Evolutionary conservation across 2,797 vertebrate species (phyloP).

Genomic region (Balearica regulorum): DNA sequence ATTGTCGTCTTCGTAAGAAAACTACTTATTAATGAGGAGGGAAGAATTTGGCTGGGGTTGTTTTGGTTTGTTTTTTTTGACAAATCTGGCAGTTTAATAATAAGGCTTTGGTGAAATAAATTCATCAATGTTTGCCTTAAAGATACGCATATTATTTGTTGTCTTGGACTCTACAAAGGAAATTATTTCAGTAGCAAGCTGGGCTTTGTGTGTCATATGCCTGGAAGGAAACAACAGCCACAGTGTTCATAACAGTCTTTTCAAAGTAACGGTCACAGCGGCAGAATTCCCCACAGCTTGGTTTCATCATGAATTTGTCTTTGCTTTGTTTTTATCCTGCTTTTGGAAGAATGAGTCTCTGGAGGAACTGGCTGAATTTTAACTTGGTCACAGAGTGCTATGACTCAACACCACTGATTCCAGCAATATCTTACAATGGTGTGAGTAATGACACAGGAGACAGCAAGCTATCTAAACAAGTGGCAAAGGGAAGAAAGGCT

Average conservation of each 20-base stretch:
- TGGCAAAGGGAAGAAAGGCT: background rate
- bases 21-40: background rate
- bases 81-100: background rate
- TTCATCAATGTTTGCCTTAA: background rate
- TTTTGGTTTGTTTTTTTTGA: background rate
- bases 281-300: background rate
- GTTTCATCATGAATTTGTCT: background rate
- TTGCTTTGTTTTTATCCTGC: background rate
- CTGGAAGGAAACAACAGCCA: background rate
- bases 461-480: background rate
- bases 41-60: background rate
- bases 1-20: background rate
- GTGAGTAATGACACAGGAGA: background rate
- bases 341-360: background rate
- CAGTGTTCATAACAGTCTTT: background rate
- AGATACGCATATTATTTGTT: background rate
- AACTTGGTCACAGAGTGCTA: background rate
- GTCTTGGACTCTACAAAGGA: background rate
- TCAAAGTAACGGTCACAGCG: background rate
- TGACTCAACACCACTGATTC: background rate
- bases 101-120: background rate
- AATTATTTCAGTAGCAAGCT: background rate
- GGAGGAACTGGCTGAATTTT: background rate
- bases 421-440: background rate
- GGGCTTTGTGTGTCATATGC: background rate